Evolutionary conservation across 2,113 vertebrate genomes (phyloP).

Genomic region (Phalacrocorax brasilianus): DNA sequence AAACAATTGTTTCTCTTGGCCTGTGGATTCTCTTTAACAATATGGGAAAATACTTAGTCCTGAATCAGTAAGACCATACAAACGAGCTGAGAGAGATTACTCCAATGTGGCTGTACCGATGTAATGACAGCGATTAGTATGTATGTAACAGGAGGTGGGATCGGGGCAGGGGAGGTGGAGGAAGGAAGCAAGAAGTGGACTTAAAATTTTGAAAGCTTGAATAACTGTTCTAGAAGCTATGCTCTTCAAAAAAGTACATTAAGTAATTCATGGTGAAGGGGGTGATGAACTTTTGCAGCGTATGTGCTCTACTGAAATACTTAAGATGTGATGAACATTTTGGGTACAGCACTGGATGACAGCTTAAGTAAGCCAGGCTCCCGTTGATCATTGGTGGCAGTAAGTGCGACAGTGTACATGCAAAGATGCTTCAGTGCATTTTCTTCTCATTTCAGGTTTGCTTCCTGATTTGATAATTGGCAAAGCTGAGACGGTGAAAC

Average conservation of each 20-base stretch:
- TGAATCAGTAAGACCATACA: neutral
- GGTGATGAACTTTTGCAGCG: neutral
- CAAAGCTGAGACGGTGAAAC: slow-evolving; percentile 4
- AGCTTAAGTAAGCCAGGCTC: neutral
- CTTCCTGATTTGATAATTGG: slow-evolving; percentile 49
- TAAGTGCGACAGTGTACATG: fast-evolving
- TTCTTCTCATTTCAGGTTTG: slow-evolving; percentile 69
- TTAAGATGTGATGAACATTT: neutral
- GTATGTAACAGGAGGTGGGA: neutral
- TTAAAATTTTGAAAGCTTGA: neutral
- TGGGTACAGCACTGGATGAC: neutral
- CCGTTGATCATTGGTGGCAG: neutral
- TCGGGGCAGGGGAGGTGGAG: neutral
- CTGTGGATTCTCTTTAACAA: neutral
- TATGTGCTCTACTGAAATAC: neutral
- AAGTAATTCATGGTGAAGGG: neutral
- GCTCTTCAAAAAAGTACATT: neutral
- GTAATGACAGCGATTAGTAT: neutral
- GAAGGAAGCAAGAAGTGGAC: neutral
- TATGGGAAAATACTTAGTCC: neutral
- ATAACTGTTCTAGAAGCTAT: neutral
- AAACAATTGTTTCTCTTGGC: slow-evolving; percentile 7
- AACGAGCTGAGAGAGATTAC: neutral
- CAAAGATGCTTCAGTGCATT: neutral
- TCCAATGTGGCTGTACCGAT: neutral